Conservation (phyloP, 35 echinoderm and acorn worm genomes). For the Ptychodera flava region DNA sequence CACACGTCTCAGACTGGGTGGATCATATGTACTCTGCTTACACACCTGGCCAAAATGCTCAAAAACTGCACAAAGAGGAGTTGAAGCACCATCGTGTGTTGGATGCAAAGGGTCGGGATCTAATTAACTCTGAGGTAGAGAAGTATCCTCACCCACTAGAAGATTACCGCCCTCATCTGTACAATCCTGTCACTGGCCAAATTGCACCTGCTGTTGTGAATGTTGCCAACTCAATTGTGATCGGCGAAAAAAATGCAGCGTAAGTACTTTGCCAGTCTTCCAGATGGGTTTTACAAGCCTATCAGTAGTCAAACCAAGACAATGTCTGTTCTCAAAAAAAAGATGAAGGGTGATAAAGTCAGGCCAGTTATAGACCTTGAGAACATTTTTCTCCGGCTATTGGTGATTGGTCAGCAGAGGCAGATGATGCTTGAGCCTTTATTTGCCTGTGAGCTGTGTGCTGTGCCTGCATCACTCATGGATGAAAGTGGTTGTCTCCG, state of each 20-base stretch:
- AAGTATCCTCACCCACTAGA: too few relatives aligned
- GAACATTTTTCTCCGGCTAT: slow-evolving; percentile 3
- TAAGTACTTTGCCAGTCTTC: not conserved
- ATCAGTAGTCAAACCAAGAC: slow-evolving; percentile 16
- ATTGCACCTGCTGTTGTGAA: slow-evolving; percentile 16
- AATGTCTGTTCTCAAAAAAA: not conserved
- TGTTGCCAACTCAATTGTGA: slow-evolving; percentile 6
- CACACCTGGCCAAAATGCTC: not conserved
- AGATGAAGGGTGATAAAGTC: not conserved
- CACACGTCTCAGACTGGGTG: too few relatives aligned
- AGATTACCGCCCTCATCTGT: too few relatives aligned
- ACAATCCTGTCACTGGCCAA: slow-evolving; percentile 11
- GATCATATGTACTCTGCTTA: too few relatives aligned
- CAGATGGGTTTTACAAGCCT: slow-evolving; percentile 12
- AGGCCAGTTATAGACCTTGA: too few relatives aligned
- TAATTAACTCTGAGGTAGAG: not conserved
- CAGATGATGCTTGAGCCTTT: too few relatives aligned
- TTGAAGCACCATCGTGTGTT: not conserved
- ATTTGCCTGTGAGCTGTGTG: slow-evolving; percentile 12
- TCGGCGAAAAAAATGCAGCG: not conserved
- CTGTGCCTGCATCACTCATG: slow-evolving; percentile 11
- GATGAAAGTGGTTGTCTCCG: too few relatives aligned
- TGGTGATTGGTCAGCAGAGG: too few relatives aligned
- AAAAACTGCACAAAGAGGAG: too few relatives aligned
- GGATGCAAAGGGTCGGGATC: slow-evolving; percentile 3